Percentiles rank a stretch among this genome's conserved stretches.
Evolutionary conservation across 2,797 vertebrate genomes (phyloP).

Genomic region (Enteromius fasciolatus): DNA sequence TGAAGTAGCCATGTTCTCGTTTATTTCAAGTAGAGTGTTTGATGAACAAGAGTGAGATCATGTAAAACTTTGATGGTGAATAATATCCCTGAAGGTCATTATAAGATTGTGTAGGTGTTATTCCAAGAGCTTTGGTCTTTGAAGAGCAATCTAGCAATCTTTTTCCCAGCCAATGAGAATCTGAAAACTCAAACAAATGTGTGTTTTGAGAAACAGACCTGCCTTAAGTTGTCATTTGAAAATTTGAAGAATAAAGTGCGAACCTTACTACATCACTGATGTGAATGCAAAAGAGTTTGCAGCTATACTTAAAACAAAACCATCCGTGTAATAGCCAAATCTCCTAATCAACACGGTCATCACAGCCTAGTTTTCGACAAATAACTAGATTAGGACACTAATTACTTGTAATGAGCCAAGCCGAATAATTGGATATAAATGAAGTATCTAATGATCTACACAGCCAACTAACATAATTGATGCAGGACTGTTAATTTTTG

Average conservation of each 20-base stretch:
- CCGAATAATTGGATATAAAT: constrained; percentile 53
- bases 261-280: neutral
- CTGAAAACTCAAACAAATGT: neutral
- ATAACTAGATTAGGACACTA: constrained; percentile 57
- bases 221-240: neutral
- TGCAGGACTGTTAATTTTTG: constrained; percentile 51
- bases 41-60: neutral
- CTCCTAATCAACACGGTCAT: constrained; percentile 52
- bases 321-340: constrained; percentile 28
- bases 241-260: neutral
- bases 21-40: constrained; percentile 28
- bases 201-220: neutral
- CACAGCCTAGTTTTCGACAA: constrained; percentile 50
- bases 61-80: constrained; percentile 23
- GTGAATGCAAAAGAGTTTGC: constrained; percentile 26
- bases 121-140: constrained; percentile 21
- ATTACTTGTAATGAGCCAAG: constrained; percentile 56
- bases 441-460: constrained; percentile 55
- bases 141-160: neutral
- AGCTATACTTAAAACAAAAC: constrained; percentile 48
- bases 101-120: constrained; percentile 17
- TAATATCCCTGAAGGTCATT: constrained; percentile 17
- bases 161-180: neutral
- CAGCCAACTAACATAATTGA: constrained; percentile 52
- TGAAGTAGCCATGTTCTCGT: constrained; percentile 17